Evolutionary conservation across 2,888 invertebrate species (phyloP).

Genomic region (Onchidella celtica): DNA sequence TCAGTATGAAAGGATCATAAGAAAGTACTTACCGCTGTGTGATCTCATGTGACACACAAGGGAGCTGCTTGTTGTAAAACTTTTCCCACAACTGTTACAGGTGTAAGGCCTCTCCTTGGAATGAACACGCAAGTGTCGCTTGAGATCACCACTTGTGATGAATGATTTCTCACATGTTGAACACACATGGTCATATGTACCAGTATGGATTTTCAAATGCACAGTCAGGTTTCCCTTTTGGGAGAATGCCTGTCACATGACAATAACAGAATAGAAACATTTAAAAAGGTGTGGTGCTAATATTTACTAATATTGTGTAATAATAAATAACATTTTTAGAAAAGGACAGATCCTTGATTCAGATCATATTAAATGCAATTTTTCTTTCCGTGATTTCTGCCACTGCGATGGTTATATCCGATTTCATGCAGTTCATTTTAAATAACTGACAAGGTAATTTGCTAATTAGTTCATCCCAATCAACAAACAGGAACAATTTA

Average conservation of each 20-base stretch:
- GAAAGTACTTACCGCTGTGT: constrained; percentile 22
- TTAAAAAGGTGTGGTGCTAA: background rate
- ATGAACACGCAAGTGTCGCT: constrained; percentile 24
- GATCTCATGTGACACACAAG: constrained; percentile 34
- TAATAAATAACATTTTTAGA: no score
- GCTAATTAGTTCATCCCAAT: no score
- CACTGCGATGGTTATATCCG: no score
- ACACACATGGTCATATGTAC: constrained; percentile 22
- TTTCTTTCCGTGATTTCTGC: no score
- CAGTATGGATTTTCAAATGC: constrained; percentile 23
- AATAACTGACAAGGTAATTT: no score
- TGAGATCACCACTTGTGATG: constrained; percentile 27
- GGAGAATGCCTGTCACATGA: constrained; percentile 13
- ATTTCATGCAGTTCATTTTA: no score
- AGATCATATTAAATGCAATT: no score
- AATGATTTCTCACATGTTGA: constrained; percentile 12
- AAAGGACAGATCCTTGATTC: no score
- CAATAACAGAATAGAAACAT: no score
- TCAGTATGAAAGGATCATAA: no score
- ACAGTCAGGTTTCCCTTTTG: constrained; percentile 27
- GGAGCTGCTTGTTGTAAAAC: constrained; percentile 21
- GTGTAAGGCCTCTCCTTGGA: constrained; percentile 27
- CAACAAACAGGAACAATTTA: no score
- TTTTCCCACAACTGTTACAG: constrained; percentile 6
- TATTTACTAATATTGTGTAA: background rate